phyloP scores from a whole-genome alignment of 2,113 vertebrate species.

The Nyctereutes procyonoides region DNA sequence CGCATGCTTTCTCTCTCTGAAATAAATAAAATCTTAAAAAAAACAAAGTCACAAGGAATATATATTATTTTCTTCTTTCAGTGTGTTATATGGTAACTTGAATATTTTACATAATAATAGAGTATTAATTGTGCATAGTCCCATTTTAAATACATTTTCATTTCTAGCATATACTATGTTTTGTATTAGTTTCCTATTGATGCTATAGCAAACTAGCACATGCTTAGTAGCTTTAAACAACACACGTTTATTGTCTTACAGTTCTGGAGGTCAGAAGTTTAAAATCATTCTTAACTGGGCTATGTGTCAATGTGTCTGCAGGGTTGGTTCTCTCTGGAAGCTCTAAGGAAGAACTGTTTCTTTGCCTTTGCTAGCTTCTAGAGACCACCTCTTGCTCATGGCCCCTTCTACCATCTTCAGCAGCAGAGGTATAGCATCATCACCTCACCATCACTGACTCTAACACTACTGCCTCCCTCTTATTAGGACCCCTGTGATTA shows the following conservation, averaged over 20 bases:
- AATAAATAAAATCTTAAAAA: neutral
- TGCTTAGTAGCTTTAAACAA: conserved; percentile 40
- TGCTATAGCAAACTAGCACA: conserved; percentile 15
- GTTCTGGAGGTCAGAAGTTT: neutral
- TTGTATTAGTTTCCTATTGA: conserved; percentile 35
- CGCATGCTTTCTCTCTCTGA: neutral
- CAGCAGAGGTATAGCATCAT: neutral
- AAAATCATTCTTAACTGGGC: conserved; percentile 9
- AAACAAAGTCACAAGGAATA: neutral
- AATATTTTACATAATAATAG: conserved; percentile 34
- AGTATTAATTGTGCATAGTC: neutral
- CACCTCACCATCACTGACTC: conserved; percentile 5
- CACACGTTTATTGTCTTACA: neutral
- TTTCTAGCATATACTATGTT: neutral
- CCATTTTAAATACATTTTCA: conserved; percentile 51
- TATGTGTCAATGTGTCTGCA: neutral
- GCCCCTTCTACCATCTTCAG: neutral
- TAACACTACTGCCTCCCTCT: neutral
- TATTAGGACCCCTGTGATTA: conserved; percentile 11
- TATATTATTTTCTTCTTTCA: conserved; percentile 32
- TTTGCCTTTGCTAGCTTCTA: neutral
- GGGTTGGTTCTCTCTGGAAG: neutral
- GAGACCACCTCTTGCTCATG: neutral
- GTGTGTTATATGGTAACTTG: conserved; percentile 11
- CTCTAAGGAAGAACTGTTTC: neutral